Percentiles rank a stretch among this genome's conserved stretches.
These are phyloP conservation scores for Atractosteus spatula DNA, from an alignment of 2,113 vertebrate species.

Conservation along the genomic window DNA sequence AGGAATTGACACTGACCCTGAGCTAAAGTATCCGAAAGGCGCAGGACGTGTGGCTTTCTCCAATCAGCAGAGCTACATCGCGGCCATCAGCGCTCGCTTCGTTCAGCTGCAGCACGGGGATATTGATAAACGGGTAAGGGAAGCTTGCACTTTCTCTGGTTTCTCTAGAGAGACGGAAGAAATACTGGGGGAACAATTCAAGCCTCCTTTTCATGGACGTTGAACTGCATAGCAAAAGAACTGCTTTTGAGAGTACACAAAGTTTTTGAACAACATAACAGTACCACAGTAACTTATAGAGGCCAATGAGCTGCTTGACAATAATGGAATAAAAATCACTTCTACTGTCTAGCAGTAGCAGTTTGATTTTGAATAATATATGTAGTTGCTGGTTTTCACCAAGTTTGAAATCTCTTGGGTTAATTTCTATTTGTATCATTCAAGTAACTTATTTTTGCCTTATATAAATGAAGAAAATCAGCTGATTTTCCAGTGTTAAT, in stretches of 20 bases:
- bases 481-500: no score
- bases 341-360: no score
- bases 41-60: slow-evolving; percentile 96
- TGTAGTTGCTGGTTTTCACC: no score
- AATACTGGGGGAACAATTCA: not conserved
- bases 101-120: slow-evolving; percentile 97
- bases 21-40: slow-evolving; percentile 96
- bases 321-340: no score
- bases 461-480: no score
- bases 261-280: not conserved
- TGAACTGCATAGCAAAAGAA: no score
- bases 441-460: no score
- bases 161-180: not conserved
- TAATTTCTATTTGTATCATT: no score
- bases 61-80: slow-evolving; percentile 98
- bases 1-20: slow-evolving; percentile 94
- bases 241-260: no score
- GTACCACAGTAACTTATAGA: not conserved
- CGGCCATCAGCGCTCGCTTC: slow-evolving; percentile 96
- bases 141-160: not conserved
- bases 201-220: not conserved
- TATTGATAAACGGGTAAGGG: slow-evolving; percentile 91
- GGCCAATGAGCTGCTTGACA: no score
- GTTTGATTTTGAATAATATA: no score
- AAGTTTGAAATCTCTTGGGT: no score